Conservation (phyloP, 1,140 invertebrate species). For the Bombus waltoni region DNA sequence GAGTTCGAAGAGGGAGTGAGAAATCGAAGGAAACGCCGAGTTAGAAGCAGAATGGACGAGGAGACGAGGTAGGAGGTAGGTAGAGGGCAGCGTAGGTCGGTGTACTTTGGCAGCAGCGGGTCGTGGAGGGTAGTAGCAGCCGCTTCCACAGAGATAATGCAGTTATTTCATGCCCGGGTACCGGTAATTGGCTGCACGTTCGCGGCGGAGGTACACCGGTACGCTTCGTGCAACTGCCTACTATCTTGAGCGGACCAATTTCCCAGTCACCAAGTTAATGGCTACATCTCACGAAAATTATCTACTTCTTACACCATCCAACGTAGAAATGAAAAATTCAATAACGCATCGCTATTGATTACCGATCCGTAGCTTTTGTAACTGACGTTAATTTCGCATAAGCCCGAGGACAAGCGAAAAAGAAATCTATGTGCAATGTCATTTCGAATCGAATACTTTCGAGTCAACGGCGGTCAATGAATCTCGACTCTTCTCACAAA, state of each 20-base stretch:
- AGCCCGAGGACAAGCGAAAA: neutral
- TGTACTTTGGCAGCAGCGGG: constrained; percentile 50
- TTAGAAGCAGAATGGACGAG: constrained; percentile 42
- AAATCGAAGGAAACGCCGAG: constrained; percentile 54
- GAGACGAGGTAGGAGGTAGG: constrained; percentile 48
- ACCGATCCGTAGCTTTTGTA: neutral
- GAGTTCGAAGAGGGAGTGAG: constrained; percentile 42
- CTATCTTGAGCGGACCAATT: constrained; percentile 77
- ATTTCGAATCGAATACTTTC: constrained; percentile 13
- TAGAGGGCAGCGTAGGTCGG: constrained; percentile 41
- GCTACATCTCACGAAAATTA: constrained; percentile 75
- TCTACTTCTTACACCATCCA: constrained; percentile 52
- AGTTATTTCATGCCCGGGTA: constrained; percentile 81
- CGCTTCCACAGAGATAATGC: constrained; percentile 80
- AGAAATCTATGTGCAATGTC: constrained; percentile 40
- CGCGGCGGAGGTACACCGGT: constrained; percentile 71
- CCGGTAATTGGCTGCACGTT: constrained; percentile 81
- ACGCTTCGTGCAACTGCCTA: constrained; percentile 41
- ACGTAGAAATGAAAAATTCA: constrained; percentile 54
- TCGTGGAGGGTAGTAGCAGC: constrained; percentile 67
- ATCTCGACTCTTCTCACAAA: constrained; percentile 37
- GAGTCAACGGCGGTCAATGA: constrained; percentile 16
- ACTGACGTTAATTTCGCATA: constrained; percentile 2
- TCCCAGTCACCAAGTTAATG: constrained; percentile 78
- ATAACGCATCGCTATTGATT: constrained; percentile 45